Evolutionary conservation across 2,113 vertebrate species (phyloP).

Genomic region (Aleadryas rufinucha): DNA sequence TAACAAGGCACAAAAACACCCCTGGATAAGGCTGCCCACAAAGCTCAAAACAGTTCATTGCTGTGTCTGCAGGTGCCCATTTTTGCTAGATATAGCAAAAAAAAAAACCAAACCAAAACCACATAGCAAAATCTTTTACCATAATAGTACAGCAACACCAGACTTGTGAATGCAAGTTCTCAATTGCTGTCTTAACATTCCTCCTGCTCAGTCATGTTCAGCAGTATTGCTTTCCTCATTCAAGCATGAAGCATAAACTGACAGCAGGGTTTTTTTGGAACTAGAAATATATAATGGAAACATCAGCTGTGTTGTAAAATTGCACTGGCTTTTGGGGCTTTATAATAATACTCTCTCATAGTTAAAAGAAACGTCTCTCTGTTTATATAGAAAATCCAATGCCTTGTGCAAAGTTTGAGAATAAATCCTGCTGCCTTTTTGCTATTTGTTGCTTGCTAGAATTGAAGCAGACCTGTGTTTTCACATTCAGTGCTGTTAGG

Average conservation of each 20-base stretch:
- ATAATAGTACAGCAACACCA: not conserved
- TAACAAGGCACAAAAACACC: not conserved
- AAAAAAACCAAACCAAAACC: not conserved
- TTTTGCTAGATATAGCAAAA: not conserved
- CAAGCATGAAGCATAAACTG: not conserved
- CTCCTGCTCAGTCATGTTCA: not conserved
- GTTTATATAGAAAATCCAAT: not conserved
- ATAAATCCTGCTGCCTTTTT: not conserved
- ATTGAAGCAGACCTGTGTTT: not conserved
- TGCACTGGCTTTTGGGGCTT: not conserved
- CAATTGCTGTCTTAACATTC: not conserved
- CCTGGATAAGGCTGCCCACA: not conserved
- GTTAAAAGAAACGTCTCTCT: not conserved
- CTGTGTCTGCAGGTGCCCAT: not conserved
- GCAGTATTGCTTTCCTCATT: not conserved
- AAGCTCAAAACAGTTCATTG: not conserved
- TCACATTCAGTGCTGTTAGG: not conserved
- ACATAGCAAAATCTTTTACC: not conserved
- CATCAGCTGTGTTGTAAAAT: not conserved
- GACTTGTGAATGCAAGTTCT: not conserved
- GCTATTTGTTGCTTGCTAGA: not conserved
- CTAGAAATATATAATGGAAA: not conserved
- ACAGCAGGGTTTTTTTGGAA: not conserved
- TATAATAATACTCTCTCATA: not conserved
- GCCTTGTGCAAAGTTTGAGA: not conserved